A percentile compares a stretch with the other conserved stretches of the same genome.
Evolutionary conservation across 2,113 vertebrate genomes (phyloP).

Genomic region (Macroglossus sobrinus): DNA sequence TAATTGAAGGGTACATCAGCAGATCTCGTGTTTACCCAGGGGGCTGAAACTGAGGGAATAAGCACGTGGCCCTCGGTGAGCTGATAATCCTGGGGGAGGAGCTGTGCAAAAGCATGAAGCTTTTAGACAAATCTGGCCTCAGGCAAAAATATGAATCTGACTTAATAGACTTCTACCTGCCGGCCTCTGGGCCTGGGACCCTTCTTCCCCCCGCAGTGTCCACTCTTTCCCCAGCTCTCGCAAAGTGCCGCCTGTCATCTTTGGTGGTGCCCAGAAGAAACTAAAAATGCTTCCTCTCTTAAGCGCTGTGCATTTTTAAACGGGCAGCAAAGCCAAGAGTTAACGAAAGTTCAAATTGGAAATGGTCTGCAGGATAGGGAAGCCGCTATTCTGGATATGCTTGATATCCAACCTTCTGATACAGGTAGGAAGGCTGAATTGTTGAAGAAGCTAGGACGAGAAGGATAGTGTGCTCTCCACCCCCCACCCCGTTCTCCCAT

Average conservation of each 20-base stretch:
- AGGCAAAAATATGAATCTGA: constrained; percentile 44
- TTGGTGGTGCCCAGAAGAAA: neutral
- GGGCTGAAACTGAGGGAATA: neutral
- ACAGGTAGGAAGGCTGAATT: neutral
- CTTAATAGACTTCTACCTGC: neutral
- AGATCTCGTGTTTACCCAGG: neutral
- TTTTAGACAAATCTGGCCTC: constrained; percentile 55
- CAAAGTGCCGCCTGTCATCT: neutral
- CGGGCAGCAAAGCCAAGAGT: neutral
- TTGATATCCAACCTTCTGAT: neutral
- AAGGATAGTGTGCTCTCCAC: neutral
- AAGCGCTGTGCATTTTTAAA: neutral
- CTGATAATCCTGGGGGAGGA: neutral
- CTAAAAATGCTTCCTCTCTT: neutral
- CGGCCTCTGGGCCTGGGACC: neutral
- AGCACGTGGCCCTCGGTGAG: neutral
- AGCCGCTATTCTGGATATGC: neutral
- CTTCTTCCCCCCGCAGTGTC: neutral
- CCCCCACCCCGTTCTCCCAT: accelerated
- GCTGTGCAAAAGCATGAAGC: neutral
- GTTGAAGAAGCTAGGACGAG: neutral
- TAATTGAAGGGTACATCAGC: neutral
- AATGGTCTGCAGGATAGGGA: neutral
- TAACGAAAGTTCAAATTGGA: neutral
- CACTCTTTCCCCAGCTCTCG: neutral